A percentile compares a stretch with the other conserved stretches of the same genome.
Conservation (phyloP, 2,797 vertebrate genomes). For the Spea hammondii region DNA sequence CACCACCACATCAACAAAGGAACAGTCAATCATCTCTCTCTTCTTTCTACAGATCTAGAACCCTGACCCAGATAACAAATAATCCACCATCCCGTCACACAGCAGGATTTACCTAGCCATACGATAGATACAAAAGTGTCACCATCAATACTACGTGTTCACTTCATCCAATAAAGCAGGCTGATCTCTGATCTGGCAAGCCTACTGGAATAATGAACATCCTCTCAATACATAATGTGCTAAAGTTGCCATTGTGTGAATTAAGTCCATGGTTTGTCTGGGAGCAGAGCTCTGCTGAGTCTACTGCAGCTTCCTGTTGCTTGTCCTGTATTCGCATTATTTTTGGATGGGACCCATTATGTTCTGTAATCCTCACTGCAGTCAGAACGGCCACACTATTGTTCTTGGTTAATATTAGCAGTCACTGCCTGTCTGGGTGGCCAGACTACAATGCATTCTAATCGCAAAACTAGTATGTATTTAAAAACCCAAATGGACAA, state of each 20-base stretch:
- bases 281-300: constrained; percentile 86
- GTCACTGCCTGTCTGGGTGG: constrained; percentile 78
- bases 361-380: constrained; percentile 91
- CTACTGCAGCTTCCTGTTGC: constrained; percentile 91
- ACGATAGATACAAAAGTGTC: constrained; percentile 56
- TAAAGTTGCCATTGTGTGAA: constrained; percentile 75
- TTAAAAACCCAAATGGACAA: constrained; percentile 17
- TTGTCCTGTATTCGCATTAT: constrained; percentile 86
- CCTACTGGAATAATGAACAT: constrained; percentile 66
- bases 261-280: constrained; percentile 74
- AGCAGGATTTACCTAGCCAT: constrained; percentile 59
- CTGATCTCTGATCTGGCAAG: constrained; percentile 61
- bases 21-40: too few species aligned
- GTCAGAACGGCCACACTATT: constrained; percentile 83
- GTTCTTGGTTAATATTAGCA: constrained; percentile 83
- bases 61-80: too few species aligned
- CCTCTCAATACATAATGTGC: constrained; percentile 73
- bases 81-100: constrained; percentile 32
- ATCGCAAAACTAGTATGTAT: constrained; percentile 62
- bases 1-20: too few species aligned
- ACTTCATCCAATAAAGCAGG: constrained; percentile 60
- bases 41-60: too few species aligned
- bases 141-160: constrained; percentile 63
- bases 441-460: constrained; percentile 66
- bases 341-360: constrained; percentile 88